Conservation (phyloP, 2,888 invertebrate genomes). For the Epirrita christyi region DNA sequence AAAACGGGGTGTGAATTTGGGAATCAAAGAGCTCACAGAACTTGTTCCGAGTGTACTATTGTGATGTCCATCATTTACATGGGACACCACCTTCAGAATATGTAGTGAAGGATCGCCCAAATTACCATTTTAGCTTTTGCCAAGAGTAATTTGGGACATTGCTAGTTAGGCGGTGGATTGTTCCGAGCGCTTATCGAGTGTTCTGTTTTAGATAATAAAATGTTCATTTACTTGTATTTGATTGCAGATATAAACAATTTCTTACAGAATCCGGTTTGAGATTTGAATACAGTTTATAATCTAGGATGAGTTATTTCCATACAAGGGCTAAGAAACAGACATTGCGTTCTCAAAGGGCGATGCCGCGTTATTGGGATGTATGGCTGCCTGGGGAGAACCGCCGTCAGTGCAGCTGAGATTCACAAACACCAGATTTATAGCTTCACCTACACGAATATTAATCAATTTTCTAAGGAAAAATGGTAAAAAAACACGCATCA, state of each 20-base stretch:
- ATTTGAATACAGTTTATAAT: conserved; percentile 24
- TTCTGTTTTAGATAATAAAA: neutral
- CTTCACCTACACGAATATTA: conserved; percentile 67
- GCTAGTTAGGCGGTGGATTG: conserved; percentile 25
- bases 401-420: conserved; percentile 70
- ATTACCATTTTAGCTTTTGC: conserved; percentile 59
- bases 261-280: conserved; percentile 9
- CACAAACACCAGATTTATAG: conserved; percentile 75
- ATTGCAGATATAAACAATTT: neutral
- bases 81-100: conserved; percentile 65
- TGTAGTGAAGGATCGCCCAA: conserved; percentile 57
- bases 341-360: conserved; percentile 57
- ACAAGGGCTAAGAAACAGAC: conserved; percentile 44
- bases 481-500: conserved; percentile 4
- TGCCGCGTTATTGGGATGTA: conserved; percentile 74
- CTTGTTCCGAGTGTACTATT: conserved; percentile 69
- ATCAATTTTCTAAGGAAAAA: conserved; percentile 52
- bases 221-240: neutral
- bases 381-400: conserved; percentile 72
- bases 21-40: conserved; percentile 78
- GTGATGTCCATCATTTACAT: conserved; percentile 79
- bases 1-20: conserved; percentile 83
- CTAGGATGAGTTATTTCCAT: conserved; percentile 26
- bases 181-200: conserved; percentile 8
- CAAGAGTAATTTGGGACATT: conserved; percentile 32